These are phyloP conservation scores for Zosterops pallidus DNA, from an alignment of 2,113 vertebrate genomes.

Conservation along the genomic window DNA sequence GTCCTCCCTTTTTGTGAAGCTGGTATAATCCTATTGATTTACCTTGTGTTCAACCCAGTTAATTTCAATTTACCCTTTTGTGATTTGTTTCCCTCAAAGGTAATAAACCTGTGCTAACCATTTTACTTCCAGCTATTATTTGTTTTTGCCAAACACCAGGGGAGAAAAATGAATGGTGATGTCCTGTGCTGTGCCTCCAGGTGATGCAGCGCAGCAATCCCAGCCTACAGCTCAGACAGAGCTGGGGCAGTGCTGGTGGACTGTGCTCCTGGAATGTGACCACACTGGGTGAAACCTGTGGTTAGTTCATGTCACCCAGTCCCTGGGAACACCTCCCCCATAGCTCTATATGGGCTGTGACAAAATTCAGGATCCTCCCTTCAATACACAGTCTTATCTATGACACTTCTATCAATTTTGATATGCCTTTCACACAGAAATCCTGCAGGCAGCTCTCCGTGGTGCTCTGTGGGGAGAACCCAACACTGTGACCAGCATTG, in stretches of 20 bases:
- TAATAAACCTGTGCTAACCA: conserved; percentile 33
- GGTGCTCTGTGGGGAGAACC: not conserved
- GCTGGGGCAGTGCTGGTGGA: not conserved
- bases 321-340: not conserved
- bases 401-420: not conserved
- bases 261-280: not conserved
- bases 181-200: not conserved
- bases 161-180: not conserved
- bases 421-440: not conserved
- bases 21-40: conserved; percentile 8
- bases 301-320: not conserved
- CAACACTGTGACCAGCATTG: not conserved
- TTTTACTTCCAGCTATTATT: conserved; percentile 28
- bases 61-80: conserved; percentile 25
- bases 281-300: not conserved
- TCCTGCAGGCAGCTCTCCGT: not conserved
- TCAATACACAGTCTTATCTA: not conserved
- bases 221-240: not conserved
- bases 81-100: conserved; percentile 22
- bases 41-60: not conserved
- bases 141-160: not conserved
- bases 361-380: not conserved
- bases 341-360: not conserved
- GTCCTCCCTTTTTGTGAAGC: not conserved
- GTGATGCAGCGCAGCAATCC: not conserved